Evolutionary conservation across 2,888 invertebrate species (phyloP), one percentile per base, ranked within the genome.

Genomic region (Alviniconcha strummeri): DNA sequence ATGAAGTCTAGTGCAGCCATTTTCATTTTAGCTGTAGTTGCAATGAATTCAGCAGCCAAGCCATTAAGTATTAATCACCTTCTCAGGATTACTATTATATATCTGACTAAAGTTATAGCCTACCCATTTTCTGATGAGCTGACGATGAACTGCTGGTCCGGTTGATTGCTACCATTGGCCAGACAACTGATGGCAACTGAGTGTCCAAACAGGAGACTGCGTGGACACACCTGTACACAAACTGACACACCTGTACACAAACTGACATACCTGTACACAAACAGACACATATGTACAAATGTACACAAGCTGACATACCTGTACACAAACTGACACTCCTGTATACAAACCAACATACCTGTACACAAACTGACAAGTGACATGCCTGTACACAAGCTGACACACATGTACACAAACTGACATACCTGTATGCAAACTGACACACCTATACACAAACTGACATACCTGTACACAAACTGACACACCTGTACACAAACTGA

Each of bases 151-250:
- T 97, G 97, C 91, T 97, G 97, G 88, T 98, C 98, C 94, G 96
- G 95, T 13, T 96, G 94, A 84, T 94, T 93, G 85, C 94, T 94
- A 79, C 97, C 98, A 89, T 96, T 96, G 2, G 98, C 97, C 88
- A 99, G 95, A 95, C 94, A 94, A 72, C 88, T 94, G 74, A 99
- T 97, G 0, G 98, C 97, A n/a, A 98, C 97, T 0, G 98, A 97
- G 91, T 99, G 99, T 0, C 99, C 99, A 78, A 99, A 98, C 80
- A 97, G 94, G 89, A 99, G 95, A 94, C 97, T 98, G 84, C 98
- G 95, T 0, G 99, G 99, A 13, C 96, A 97, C 96, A 99, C 97
- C 96, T 96, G 90, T n/a, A 93, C 93, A 80, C n/a, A 81, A 36
- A 36, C 17, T 6, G 17, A 75, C 75, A 75, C 75, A 75, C 55